Percentiles rank a stretch among this genome's conserved stretches.
Conservation (phyloP, 1,140 invertebrate genomes). For the Eubasilissa regina region DNA sequence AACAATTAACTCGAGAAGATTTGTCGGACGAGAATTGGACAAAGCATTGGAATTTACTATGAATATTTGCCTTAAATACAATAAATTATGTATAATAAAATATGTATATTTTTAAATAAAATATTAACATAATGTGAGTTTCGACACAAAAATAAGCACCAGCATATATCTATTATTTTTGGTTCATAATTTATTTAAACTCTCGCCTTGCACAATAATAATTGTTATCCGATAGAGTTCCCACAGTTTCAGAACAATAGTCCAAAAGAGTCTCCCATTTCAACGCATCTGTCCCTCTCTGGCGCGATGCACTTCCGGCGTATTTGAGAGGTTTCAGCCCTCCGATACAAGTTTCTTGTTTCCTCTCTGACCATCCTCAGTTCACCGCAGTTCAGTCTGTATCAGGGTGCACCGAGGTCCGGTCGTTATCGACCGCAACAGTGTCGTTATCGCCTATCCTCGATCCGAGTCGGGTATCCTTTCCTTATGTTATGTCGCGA, state of each 20-base stretch:
- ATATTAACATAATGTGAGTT: no score
- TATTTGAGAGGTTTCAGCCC: constrained; percentile 36
- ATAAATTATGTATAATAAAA: no score
- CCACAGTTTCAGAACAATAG: constrained; percentile 26
- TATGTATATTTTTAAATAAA: no score
- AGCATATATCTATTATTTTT: no score
- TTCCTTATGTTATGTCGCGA: constrained; percentile 17
- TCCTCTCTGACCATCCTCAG: constrained; percentile 25
- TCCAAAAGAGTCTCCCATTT: constrained; percentile 21
- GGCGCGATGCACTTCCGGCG: constrained; percentile 20
- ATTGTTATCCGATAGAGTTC: not conserved
- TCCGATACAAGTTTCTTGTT: constrained; percentile 15
- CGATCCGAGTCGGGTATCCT: constrained; percentile 13
- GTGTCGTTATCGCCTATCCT: not conserved
- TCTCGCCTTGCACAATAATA: not conserved
- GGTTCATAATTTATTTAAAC: not conserved
- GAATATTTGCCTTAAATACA: no score
- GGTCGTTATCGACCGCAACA: not conserved
- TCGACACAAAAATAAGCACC: no score
- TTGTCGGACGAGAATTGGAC: no score
- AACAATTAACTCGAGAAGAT: no score
- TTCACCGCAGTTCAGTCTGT: constrained; percentile 27
- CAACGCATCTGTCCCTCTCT: constrained; percentile 24
- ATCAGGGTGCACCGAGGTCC: constrained; percentile 4
- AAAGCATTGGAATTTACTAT: no score